phyloP scores from a whole-genome alignment of 2,113 vertebrate species.

The Apteryx owenii region DNA sequence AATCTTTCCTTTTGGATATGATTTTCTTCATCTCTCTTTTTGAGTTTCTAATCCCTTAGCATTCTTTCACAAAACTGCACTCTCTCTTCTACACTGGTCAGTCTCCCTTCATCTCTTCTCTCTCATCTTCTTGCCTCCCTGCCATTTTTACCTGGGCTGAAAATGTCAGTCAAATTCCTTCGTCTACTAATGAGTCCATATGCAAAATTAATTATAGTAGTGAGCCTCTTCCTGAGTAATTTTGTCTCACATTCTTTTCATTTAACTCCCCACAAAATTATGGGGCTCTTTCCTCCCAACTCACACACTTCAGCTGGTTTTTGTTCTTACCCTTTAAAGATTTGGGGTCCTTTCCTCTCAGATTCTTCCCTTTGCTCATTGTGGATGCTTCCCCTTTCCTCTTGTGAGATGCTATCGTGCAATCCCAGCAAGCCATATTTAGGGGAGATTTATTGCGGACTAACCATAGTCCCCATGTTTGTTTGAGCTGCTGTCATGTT shows the following conservation, averaged over 20 bases:
- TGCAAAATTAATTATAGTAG: neutral
- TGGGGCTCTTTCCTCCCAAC: neutral
- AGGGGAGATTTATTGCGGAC: neutral
- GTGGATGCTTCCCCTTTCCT: neutral
- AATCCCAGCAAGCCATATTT: neutral
- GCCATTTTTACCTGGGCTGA: neutral
- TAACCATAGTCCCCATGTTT: neutral
- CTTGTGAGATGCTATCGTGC: neutral
- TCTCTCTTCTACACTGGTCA: neutral
- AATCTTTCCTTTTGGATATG: neutral
- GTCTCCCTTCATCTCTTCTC: neutral
- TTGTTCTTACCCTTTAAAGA: neutral
- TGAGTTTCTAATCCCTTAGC: neutral
- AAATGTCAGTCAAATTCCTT: neutral
- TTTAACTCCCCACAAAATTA: neutral
- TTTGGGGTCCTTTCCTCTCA: neutral
- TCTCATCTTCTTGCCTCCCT: neutral
- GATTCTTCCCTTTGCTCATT: neutral
- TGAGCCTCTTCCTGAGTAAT: neutral
- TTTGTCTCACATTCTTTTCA: neutral
- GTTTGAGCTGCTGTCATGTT: slow-evolving; percentile 3
- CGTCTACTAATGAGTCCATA: neutral
- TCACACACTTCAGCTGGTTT: neutral
- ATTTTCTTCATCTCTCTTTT: neutral
- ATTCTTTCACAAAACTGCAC: neutral